A percentile compares a stretch with the other conserved stretches of the same genome.
Conservation (phyloP, 2,797 vertebrate genomes). For the Huso huso region DNA sequence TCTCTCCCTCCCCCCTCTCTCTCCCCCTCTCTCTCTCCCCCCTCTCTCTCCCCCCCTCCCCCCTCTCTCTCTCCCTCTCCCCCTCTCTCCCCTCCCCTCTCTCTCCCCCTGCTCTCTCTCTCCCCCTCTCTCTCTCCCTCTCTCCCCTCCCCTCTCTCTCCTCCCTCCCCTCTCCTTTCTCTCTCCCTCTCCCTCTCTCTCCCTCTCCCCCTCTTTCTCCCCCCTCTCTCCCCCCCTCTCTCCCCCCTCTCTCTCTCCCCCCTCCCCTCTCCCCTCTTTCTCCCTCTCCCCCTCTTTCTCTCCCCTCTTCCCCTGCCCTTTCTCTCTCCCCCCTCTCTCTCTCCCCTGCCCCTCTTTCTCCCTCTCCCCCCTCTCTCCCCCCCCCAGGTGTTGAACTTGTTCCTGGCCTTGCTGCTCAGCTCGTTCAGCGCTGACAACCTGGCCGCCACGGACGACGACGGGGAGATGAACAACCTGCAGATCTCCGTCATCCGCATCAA, state of each 20-base stretch:
- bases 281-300: neutral
- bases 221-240: no score
- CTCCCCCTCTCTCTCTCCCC: neutral
- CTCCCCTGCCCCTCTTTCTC: neutral
- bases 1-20: slow-evolving; percentile 47
- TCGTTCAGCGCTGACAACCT: slow-evolving; percentile 97
- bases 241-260: no score
- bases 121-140: neutral
- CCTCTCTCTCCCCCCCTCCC: no score
- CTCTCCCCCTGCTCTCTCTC: neutral
- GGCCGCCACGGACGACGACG: slow-evolving; percentile 89
- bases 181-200: no score
- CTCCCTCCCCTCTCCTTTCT: no score
- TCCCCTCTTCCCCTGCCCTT: neutral
- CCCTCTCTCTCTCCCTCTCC: slow-evolving; percentile 37
- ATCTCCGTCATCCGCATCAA: slow-evolving; percentile 90
- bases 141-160: neutral
- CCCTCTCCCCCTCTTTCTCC: no score
- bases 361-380: neutral
- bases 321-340: neutral
- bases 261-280: neutral
- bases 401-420: slow-evolving; percentile 92
- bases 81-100: neutral
- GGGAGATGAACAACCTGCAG: slow-evolving; percentile 97
- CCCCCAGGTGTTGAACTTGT: slow-evolving; percentile 86